Percentiles rank a stretch among this genome's conserved stretches.
phyloP scores from a whole-genome alignment of 2,113 vertebrate species.

The Paradoxurus hermaphroditus region DNA sequence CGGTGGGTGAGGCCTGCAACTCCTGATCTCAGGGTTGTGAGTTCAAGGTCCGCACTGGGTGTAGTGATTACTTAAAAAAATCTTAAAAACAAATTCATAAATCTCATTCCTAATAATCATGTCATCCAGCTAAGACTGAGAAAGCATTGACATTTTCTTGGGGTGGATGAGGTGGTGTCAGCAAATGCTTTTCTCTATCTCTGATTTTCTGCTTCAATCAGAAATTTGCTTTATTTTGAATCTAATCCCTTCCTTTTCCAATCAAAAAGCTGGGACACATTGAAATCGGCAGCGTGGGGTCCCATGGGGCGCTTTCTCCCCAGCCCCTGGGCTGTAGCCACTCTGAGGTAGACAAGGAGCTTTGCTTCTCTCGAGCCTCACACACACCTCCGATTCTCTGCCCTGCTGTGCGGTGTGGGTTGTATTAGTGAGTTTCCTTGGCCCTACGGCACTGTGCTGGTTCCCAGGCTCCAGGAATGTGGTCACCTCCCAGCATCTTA shows the following conservation, averaged over 20 bases:
- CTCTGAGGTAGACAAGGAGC: background rate
- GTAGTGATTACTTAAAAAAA: background rate
- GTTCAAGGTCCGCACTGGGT: background rate
- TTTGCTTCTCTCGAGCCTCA: background rate
- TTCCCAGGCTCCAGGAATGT: background rate
- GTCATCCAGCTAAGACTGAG: background rate
- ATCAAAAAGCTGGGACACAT: background rate
- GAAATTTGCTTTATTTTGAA: background rate
- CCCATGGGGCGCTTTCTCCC: fast-evolving
- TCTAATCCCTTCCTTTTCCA: background rate
- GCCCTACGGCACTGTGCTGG: too few species aligned
- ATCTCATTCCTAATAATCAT: background rate
- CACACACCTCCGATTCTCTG: background rate
- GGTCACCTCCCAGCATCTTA: background rate
- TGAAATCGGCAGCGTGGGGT: background rate
- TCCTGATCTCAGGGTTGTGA: background rate
- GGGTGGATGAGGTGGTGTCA: background rate
- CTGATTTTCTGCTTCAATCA: background rate
- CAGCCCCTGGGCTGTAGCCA: background rate
- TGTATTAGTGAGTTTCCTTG: too few species aligned
- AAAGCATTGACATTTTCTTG: background rate
- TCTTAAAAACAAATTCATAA: background rate
- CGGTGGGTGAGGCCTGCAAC: background rate
- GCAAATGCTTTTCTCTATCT: background rate
- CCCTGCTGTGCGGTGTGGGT: background rate